Percentiles rank a stretch among this genome's conserved stretches.
These are phyloP conservation scores for Aramus guarauna DNA, from an alignment of 2,113 vertebrate species.

Conservation along the genomic window DNA sequence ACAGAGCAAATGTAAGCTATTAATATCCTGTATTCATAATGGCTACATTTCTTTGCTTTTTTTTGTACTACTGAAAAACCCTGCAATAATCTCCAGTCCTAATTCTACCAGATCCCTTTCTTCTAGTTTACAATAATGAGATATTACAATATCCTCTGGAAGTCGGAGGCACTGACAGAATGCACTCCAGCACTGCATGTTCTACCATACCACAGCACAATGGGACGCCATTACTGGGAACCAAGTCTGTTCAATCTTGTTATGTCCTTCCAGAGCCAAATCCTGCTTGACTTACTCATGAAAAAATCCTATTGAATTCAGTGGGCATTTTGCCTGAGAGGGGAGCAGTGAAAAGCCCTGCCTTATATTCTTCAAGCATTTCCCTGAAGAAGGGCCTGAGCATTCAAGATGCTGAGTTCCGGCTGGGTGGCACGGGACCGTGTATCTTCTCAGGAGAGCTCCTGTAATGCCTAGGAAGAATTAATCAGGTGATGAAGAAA, in stretches of 20 bases:
- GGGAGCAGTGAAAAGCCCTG: background rate
- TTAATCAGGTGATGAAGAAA: background rate
- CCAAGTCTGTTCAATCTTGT: constrained; percentile 54
- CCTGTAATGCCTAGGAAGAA: background rate
- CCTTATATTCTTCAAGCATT: background rate
- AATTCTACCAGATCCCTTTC: constrained; percentile 48
- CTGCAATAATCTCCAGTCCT: constrained; percentile 35
- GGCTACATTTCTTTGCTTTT: background rate
- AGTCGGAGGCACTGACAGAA: constrained; percentile 35
- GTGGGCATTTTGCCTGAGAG: constrained; percentile 52
- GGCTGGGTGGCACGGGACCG: background rate
- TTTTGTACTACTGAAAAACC: constrained; percentile 21
- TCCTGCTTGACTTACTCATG: constrained; percentile 52
- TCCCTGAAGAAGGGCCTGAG: background rate
- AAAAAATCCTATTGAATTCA: constrained; percentile 55
- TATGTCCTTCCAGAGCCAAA: constrained; percentile 58
- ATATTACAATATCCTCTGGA: constrained; percentile 53
- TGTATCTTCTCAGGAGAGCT: background rate
- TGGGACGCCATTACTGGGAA: constrained; percentile 11
- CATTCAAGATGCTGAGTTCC: background rate
- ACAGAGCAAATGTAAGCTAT: constrained; percentile 17
- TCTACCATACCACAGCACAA: constrained; percentile 49
- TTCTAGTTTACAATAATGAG: constrained; percentile 34
- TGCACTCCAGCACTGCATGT: constrained; percentile 42
- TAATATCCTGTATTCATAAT: constrained; percentile 36